Conservation (phyloP, 2,797 vertebrate species). For the Fundulus diaphanus region DNA sequence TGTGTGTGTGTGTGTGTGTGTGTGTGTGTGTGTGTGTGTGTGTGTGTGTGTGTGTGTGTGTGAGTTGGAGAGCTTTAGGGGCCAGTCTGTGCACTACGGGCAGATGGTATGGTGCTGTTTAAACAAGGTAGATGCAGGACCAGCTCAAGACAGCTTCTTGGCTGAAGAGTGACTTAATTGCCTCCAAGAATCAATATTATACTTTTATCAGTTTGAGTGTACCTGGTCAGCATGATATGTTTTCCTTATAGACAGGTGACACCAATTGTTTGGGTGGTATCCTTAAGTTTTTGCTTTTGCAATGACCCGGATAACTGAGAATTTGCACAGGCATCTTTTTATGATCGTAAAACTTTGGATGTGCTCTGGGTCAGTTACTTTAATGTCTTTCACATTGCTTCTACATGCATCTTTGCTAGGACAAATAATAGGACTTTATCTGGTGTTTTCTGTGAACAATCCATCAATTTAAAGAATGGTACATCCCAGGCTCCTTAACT, state of each 20-base stretch:
- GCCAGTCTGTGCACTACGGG: conserved; percentile 14
- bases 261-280: conserved; percentile 1
- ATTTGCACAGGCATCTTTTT: not conserved
- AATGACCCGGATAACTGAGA: no score
- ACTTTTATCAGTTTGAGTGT: not conserved
- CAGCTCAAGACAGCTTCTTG: conserved; percentile 60
- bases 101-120: conserved; percentile 69
- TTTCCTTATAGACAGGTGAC: not conserved
- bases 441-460: not conserved
- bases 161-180: conserved; percentile 37
- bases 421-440: not conserved
- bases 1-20: conserved; percentile 15
- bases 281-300: no score
- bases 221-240: conserved; percentile 8
- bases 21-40: no score
- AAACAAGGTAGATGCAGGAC: conserved; percentile 47
- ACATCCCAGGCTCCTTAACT: not conserved
- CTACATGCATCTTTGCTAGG: not conserved
- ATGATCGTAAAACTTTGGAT: not conserved
- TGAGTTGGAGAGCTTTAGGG: conserved; percentile 2
- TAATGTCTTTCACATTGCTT: not conserved
- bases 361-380: not conserved
- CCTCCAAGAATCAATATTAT: conserved; percentile 52
- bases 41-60: no score
- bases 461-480: not conserved